Conservation (phyloP, 1,140 invertebrate species). For the Nasonia vitripennis region DNA sequence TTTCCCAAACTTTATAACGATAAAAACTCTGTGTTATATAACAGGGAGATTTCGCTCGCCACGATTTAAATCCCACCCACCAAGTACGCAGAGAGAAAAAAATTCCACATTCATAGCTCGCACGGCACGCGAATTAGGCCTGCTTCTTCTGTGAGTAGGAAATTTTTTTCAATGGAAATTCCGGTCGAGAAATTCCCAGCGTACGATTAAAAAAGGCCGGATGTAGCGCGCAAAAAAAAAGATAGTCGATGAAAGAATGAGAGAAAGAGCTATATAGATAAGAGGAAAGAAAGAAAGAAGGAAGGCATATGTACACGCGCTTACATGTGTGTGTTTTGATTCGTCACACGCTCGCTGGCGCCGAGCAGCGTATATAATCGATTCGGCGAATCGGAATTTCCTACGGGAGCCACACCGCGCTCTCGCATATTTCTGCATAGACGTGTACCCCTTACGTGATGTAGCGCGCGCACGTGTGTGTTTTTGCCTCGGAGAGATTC, state of each 20-base stretch:
- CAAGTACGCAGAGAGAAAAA: not conserved
- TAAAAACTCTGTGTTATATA: too few relatives aligned
- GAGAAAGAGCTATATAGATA: not conserved
- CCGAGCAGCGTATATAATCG: not conserved
- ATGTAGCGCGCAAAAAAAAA: not conserved
- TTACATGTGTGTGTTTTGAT: not conserved
- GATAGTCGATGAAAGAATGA: not conserved
- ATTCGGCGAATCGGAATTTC: conserved; percentile 35
- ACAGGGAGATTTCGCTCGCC: not conserved
- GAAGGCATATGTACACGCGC: not conserved
- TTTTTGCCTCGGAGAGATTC: not conserved
- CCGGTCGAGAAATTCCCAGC: not conserved
- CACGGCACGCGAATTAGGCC: too few relatives aligned
- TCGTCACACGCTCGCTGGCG: not conserved
- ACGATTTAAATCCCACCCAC: not conserved
- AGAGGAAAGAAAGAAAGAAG: not conserved
- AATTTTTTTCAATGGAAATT: conserved; percentile 17
- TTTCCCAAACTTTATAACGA: too few relatives aligned
- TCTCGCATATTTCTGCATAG: not conserved
- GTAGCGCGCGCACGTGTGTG: not conserved
- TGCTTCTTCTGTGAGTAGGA: not conserved
- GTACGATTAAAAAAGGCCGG: not conserved
- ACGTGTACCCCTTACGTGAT: not conserved
- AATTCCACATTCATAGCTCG: not conserved
- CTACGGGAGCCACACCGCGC: not conserved